These are phyloP conservation scores for Synergus itoensis DNA, from an alignment of 2,888 invertebrate genomes.

Conservation along the genomic window DNA sequence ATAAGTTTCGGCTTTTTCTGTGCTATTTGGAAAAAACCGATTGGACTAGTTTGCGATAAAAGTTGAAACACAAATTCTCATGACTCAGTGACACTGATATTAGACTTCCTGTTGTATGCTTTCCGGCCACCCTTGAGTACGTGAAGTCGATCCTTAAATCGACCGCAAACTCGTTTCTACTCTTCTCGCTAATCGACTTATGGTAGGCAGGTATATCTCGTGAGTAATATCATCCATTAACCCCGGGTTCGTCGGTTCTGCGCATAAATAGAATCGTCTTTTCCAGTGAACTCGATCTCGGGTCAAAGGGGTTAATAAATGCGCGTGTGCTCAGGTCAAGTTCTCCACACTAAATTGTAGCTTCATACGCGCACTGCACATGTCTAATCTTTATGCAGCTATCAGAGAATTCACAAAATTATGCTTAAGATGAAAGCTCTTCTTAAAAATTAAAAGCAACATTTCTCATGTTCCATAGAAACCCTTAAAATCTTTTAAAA, in stretches of 20 bases:
- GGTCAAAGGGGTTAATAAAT: constrained; percentile 67
- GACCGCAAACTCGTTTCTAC: constrained; percentile 67
- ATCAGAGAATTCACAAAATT: too few species aligned
- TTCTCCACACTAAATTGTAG: constrained; percentile 20
- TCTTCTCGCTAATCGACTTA: constrained; percentile 69
- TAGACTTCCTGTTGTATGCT: constrained; percentile 60
- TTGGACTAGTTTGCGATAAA: constrained; percentile 12
- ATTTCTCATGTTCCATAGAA: too few species aligned
- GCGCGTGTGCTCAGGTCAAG: constrained; percentile 55
- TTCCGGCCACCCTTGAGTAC: constrained; percentile 59
- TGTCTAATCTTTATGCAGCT: too few species aligned
- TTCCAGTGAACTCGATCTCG: constrained; percentile 64
- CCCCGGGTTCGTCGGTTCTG: constrained; percentile 64
- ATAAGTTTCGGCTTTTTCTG: too few species aligned
- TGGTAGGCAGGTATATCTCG: constrained; percentile 65
- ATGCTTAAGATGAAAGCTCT: too few species aligned
- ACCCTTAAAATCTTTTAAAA: too few species aligned
- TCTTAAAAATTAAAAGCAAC: too few species aligned
- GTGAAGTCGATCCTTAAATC: constrained; percentile 56
- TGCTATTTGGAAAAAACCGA: neutral
- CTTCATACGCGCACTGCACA: constrained; percentile 53
- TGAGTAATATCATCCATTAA: constrained; percentile 72
- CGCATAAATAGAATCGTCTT: constrained; percentile 73
- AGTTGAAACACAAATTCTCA: constrained; percentile 22
- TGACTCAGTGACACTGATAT: constrained; percentile 51